Conservation (phyloP, 1,140 invertebrate genomes). For the Globodera ellingtonae region DNA sequence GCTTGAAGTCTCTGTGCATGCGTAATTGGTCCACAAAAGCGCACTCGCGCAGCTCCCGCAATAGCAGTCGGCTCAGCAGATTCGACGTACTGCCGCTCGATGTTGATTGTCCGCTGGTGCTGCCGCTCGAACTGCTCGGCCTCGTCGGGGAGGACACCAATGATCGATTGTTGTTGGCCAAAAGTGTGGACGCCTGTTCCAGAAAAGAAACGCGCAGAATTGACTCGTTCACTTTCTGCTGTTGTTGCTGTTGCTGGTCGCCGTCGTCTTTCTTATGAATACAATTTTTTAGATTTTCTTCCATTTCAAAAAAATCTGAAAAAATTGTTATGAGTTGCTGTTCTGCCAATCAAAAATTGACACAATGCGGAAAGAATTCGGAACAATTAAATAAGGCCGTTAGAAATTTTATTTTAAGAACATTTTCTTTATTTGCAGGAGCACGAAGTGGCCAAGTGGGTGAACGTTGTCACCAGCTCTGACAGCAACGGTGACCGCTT, state of each 20-base stretch:
- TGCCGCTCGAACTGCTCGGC: neutral
- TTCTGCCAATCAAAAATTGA: no score
- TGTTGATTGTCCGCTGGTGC: neutral
- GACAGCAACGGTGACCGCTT: conserved; percentile 27
- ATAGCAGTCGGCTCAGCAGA: conserved; percentile 7
- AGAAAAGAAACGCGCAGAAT: conserved; percentile 13
- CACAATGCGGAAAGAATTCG: no score
- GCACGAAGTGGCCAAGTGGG: conserved; percentile 31
- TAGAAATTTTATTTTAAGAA: neutral
- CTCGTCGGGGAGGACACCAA: no score
- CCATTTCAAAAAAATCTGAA: neutral
- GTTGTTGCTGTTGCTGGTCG: neutral
- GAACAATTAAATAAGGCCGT: neutral
- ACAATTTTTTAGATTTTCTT: neutral
- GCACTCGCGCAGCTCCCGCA: conserved; percentile 14
- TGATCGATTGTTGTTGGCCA: neutral
- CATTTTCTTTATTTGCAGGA: conserved; percentile 14
- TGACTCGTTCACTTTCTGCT: neutral
- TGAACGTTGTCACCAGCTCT: conserved; percentile 26
- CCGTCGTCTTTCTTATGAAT: neutral
- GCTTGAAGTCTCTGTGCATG: conserved; percentile 23
- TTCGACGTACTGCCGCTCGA: neutral
- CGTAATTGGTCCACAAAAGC: conserved; percentile 18
- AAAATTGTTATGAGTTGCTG: no score
- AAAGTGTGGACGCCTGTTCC: conserved; percentile 8